Percentiles rank a stretch among this genome's conserved stretches.
Conservation (phyloP, 1,140 invertebrate genomes). For the Tetraneura akinire region DNA sequence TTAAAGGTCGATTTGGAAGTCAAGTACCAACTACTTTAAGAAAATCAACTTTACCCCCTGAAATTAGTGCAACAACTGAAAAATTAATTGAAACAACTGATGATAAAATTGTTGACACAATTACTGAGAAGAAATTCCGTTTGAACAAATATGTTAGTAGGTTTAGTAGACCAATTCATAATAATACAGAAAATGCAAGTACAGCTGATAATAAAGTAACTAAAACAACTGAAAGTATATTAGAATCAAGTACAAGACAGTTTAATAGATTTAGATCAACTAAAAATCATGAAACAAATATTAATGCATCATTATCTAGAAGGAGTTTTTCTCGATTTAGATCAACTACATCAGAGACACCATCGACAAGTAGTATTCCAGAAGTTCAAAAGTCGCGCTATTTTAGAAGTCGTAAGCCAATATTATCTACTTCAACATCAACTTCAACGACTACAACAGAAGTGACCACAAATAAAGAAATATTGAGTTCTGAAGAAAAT, state of each 20-base stretch:
- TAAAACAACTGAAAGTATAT: not conserved
- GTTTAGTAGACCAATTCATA: constrained; percentile 1
- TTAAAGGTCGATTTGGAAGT: constrained; percentile 24
- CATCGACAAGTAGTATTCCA: not conserved
- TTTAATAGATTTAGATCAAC: constrained; percentile 1
- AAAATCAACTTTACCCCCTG: not conserved
- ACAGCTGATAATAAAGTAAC: not conserved
- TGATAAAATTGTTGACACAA: not conserved
- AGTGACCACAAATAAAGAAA: not conserved
- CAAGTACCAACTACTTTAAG: not conserved
- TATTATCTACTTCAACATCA: not conserved
- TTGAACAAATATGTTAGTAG: constrained; percentile 19
- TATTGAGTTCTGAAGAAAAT: constrained; percentile 20
- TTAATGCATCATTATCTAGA: not conserved
- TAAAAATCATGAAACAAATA: not conserved
- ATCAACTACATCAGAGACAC: not conserved
- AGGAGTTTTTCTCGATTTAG: not conserved
- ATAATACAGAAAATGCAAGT: constrained; percentile 16
- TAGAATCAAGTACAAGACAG: not conserved
- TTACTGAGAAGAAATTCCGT: constrained; percentile 18
- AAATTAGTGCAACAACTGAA: constrained; percentile 14
- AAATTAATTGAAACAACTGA: not conserved
- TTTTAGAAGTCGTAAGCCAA: constrained; percentile 36
- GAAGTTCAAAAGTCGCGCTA: constrained; percentile 28
- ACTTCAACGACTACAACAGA: constrained; percentile 7